Base-by-base conservation (phyloP, 1,140 invertebrate genomes). In the Lordiphosa mommai region DNA sequence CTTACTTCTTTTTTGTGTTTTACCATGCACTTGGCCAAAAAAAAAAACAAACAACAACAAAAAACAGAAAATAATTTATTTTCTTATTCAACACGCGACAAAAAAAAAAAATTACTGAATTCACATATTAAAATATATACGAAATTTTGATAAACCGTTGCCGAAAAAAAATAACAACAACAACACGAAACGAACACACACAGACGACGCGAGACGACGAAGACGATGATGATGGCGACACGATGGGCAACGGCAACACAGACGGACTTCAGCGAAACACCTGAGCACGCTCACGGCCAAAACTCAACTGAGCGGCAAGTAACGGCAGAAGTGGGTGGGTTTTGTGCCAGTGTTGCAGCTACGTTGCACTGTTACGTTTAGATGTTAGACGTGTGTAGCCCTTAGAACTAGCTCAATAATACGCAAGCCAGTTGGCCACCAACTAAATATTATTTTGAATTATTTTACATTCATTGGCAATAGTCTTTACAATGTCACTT, bases 241-340 rank as follows among this genome's bases (percentile, higher is more conserved):
- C 20, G 3, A 43, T 43, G 10, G 40, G 40, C 32, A 23, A 59
- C 41, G 48, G 44, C 29, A 33, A 36, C 38, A 20, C 32, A 46
- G 23, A 36, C 60, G 50, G 40, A 64, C 56, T 38, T 34, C 59
- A 43, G 50, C 32, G 32, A 55, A 52, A 57, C 57, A 66, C 60
- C 65, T 59, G 48, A 59, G 56, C 60, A 64, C 60, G 65, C 48
- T 68, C 65, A 68, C 65, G 61, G 61, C 49, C 65, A 60, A 69
- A 65, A 69, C 61, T 69, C 61, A 64, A 69, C 66, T 65, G 66
- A 65, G 61, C 48, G 53, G 48, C 55, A 41, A 27, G 40, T 27
- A 29, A 43, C 20, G 16, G 20, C 20, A 23, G 6, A 23, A 6
- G 20, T 23, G 20, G 20, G 20, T 23, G 20, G 20, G 5, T 23